Percentiles rank a stretch among this genome's conserved stretches.
Conservation (phyloP, 2,113 vertebrate genomes). For the Burhinus oedicnemus region DNA sequence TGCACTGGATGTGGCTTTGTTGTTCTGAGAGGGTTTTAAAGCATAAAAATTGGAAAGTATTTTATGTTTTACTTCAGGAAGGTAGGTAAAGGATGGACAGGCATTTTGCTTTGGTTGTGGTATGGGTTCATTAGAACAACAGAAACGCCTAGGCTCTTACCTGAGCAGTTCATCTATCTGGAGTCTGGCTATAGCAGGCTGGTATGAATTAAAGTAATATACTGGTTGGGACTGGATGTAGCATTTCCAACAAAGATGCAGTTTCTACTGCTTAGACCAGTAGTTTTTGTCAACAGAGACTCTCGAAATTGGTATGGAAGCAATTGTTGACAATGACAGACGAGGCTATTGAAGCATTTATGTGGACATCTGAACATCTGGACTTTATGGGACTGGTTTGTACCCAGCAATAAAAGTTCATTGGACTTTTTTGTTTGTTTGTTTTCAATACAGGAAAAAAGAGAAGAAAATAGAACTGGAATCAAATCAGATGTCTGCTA, state of each 20-base stretch:
- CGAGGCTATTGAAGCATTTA: neutral
- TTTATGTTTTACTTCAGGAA: neutral
- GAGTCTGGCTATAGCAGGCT: neutral
- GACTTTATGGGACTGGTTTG: neutral
- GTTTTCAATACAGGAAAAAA: neutral
- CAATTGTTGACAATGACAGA: neutral
- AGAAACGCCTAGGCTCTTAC: neutral
- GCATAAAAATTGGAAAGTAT: neutral
- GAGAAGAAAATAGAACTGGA: neutral
- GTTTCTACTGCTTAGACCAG: neutral
- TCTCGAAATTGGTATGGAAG: neutral
- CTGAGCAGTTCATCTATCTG: neutral
- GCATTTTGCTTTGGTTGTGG: neutral
- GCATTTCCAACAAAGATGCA: neutral
- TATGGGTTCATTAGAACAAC: neutral
- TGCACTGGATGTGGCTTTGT: neutral
- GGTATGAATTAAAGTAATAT: neutral
- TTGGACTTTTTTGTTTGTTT: neutral
- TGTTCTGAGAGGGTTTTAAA: neutral
- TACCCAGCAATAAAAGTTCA: neutral
- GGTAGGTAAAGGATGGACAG: neutral
- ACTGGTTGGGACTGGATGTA: neutral
- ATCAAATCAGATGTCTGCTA: conserved; percentile 11
- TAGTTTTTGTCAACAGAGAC: neutral
- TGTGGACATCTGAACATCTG: neutral